Evolutionary conservation across 2,113 vertebrate species (phyloP).

Genomic region (Mesoclemmys tuberculata): DNA sequence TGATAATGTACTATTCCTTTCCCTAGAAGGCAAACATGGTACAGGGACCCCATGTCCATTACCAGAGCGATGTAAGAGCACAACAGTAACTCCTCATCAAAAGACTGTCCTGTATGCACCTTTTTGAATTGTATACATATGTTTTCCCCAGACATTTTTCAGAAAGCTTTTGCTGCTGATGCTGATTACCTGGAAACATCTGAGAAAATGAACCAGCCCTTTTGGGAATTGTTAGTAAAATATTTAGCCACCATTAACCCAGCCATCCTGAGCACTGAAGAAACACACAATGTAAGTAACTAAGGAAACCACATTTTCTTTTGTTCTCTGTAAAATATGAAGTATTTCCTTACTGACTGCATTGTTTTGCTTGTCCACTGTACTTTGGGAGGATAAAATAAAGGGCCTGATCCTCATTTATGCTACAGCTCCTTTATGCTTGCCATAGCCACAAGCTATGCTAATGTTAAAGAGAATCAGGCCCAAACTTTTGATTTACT

Average conservation of each 20-base stretch:
- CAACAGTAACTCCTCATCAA: neutral
- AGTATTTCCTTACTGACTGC: neutral
- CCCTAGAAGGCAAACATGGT: fast-evolving
- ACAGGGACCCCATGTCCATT: neutral
- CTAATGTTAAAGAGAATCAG: neutral
- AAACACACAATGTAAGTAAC: constrained; percentile 61
- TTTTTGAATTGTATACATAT: neutral
- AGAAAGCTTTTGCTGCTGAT: constrained; percentile 56
- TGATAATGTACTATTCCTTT: neutral
- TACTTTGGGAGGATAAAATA: neutral
- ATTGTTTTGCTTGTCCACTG: neutral
- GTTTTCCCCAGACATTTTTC: constrained; percentile 46
- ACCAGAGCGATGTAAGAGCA: neutral
- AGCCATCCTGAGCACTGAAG: constrained; percentile 52
- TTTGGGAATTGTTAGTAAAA: constrained; percentile 59
- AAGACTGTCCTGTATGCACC: neutral
- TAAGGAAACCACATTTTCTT: neutral
- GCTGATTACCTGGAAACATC: constrained; percentile 40
- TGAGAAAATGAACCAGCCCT: constrained; percentile 34
- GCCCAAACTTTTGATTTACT: neutral
- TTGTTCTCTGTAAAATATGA: neutral
- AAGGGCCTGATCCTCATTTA: neutral
- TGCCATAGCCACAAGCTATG: neutral
- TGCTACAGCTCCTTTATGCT: neutral
- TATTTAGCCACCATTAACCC: constrained; percentile 42